These are phyloP conservation scores for Pristiophorus japonicus DNA, from an alignment of 2,113 vertebrate genomes.

Conservation along the genomic window DNA sequence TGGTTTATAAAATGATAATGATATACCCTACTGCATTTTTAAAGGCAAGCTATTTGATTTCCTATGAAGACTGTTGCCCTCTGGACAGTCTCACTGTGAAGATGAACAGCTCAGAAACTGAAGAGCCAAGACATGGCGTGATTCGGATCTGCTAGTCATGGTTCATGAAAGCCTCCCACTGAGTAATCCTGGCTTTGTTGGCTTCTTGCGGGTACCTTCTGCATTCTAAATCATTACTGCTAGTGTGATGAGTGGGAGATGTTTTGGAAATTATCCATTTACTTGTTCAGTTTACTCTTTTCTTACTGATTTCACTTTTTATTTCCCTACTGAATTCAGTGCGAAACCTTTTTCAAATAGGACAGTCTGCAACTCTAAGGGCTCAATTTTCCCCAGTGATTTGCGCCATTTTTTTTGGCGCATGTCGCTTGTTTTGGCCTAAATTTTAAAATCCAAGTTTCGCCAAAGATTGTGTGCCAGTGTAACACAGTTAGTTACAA, in stretches of 20 bases:
- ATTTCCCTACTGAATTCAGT: neutral
- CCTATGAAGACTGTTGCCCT: neutral
- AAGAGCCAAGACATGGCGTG: neutral
- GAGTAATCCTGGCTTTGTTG: neutral
- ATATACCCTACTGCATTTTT: neutral
- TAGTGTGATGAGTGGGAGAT: neutral
- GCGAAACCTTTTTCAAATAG: neutral
- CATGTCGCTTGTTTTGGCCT: no score
- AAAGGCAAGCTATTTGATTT: neutral
- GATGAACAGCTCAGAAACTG: neutral
- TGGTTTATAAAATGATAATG: neutral
- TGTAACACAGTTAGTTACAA: no score
- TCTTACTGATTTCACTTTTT: neutral
- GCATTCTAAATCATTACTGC: neutral
- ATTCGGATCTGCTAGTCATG: constrained; percentile 11
- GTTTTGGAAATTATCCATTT: neutral
- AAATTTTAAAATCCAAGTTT: no score
- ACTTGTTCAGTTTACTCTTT: neutral
- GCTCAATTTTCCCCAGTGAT: no score
- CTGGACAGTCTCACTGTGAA: neutral
- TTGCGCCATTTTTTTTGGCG: no score
- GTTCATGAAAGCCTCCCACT: neutral
- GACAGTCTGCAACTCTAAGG: no score
- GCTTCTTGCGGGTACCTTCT: neutral
- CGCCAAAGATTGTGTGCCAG: no score